These are phyloP conservation scores for Porites rus DNA, from an alignment of 92 coral and sea anemone species.

Conservation along the genomic window DNA sequence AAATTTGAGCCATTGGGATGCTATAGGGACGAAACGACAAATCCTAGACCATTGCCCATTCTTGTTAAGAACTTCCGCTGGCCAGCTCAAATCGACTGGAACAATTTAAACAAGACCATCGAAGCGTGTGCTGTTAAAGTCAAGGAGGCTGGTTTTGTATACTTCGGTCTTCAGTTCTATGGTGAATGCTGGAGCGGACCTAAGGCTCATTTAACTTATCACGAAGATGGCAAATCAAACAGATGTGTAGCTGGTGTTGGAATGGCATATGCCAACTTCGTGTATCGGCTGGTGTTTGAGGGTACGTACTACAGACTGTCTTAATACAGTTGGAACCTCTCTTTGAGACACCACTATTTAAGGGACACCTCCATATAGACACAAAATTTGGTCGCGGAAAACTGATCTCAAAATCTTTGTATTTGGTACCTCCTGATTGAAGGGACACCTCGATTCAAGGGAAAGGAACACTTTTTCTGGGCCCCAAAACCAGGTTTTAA, in stretches of 20 bases:
- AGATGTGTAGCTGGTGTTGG: constrained; percentile 60
- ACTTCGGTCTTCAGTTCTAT: constrained; percentile 79
- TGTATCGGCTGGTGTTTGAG: constrained; percentile 49
- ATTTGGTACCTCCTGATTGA: no score
- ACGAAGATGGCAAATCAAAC: constrained; percentile 55
- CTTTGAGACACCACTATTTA: no score
- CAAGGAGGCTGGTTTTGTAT: constrained; percentile 61
- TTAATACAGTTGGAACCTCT: no score
- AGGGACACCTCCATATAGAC: no score
- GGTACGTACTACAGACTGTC: neutral
- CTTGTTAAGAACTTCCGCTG: constrained; percentile 55
- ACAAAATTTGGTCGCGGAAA: no score
- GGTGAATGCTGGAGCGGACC: constrained; percentile 92
- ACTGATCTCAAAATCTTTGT: no score
- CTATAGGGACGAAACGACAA: constrained; percentile 30
- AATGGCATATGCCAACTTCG: constrained; percentile 42
- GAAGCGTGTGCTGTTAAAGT: constrained; percentile 70
- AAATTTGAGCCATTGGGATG: constrained; percentile 64
- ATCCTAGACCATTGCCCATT: constrained; percentile 55
- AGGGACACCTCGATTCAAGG: no score
- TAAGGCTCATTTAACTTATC: constrained; percentile 57
- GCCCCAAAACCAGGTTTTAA: no score
- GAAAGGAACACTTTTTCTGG: no score
- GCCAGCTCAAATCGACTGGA: constrained; percentile 56
- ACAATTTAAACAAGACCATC: constrained; percentile 57